Evolutionary conservation across 1,140 invertebrate species (phyloP).

Genomic region (Daktulosphaira vitifoliae): DNA sequence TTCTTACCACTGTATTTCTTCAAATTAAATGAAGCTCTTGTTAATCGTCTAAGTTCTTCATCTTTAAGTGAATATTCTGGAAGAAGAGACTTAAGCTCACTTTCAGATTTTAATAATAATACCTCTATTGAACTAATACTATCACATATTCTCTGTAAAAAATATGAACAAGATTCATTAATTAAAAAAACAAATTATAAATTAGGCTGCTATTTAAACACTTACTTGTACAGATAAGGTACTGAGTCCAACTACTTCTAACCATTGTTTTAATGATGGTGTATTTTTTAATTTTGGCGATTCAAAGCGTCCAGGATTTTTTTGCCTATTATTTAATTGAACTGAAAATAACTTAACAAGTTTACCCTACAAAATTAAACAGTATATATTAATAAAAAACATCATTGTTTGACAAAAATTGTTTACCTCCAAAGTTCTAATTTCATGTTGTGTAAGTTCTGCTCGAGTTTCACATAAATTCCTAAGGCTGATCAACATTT

Average conservation of each 20-base stretch:
- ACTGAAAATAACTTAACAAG: conserved; percentile 85
- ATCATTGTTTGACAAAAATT: background rate
- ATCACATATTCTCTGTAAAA: conserved; percentile 47
- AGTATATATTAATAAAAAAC: background rate
- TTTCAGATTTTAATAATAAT: conserved; percentile 72
- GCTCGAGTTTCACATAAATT: conserved; percentile 85
- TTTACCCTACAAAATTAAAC: conserved; percentile 69
- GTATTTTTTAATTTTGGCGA: conserved; percentile 53
- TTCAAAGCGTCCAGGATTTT: conserved; percentile 64
- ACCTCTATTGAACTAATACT: conserved; percentile 63
- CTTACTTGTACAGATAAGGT: conserved; percentile 60
- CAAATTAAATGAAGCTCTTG: conserved; percentile 72
- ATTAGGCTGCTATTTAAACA: no score
- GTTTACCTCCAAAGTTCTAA: conserved; percentile 78
- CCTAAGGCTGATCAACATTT: conserved; percentile 80
- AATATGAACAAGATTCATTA: conserved; percentile 30
- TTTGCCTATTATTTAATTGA: conserved; percentile 73
- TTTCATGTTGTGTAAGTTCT: conserved; percentile 90
- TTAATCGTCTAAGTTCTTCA: conserved; percentile 70
- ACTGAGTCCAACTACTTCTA: conserved; percentile 76
- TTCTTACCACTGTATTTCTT: conserved; percentile 67
- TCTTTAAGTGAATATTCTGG: conserved; percentile 55
- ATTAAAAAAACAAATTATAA: background rate
- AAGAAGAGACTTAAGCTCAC: conserved; percentile 66
- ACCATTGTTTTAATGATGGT: conserved; percentile 77